Evolutionary conservation across 2,113 vertebrate genomes (phyloP).

Genomic region (Symphodus melops): DNA sequence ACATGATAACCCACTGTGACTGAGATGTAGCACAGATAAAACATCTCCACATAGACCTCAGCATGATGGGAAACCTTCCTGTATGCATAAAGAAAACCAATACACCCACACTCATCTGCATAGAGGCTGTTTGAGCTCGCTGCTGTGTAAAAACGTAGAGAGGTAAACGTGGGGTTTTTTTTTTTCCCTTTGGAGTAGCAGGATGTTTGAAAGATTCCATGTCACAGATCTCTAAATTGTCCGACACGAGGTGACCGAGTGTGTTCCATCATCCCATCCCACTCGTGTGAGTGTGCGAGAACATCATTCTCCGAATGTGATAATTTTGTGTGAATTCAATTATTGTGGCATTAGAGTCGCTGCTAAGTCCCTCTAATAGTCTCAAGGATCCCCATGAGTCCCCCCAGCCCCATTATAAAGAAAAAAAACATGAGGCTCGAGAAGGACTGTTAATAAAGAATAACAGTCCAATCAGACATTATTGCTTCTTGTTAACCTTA

Average conservation of each 20-base stretch:
- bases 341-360: neutral
- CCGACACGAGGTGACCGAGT: neutral
- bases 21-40: slow-evolving; percentile 74
- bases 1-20: slow-evolving; percentile 65
- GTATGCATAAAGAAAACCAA: slow-evolving; percentile 41
- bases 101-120: slow-evolving; percentile 59
- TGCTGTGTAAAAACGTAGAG: no score
- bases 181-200: neutral
- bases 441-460: neutral
- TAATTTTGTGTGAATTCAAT: slow-evolving; percentile 1
- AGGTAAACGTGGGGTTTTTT: slow-evolving; percentile 7
- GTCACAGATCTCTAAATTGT: slow-evolving; percentile 30
- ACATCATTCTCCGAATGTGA: slow-evolving; percentile 7
- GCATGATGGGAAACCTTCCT: slow-evolving; percentile 43
- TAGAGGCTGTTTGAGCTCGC: slow-evolving; percentile 18
- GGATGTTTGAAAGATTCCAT: slow-evolving; percentile 14
- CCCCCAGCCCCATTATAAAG: neutral
- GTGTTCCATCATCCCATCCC: slow-evolving; percentile 3
- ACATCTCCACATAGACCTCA: slow-evolving; percentile 53
- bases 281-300: neutral
- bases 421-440: neutral
- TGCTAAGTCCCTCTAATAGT: neutral
- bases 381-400: neutral
- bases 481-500: neutral
- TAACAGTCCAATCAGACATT: neutral